Evolutionary conservation across 2,113 vertebrate genomes (phyloP).

Genomic region (Galeopterus variegatus): DNA sequence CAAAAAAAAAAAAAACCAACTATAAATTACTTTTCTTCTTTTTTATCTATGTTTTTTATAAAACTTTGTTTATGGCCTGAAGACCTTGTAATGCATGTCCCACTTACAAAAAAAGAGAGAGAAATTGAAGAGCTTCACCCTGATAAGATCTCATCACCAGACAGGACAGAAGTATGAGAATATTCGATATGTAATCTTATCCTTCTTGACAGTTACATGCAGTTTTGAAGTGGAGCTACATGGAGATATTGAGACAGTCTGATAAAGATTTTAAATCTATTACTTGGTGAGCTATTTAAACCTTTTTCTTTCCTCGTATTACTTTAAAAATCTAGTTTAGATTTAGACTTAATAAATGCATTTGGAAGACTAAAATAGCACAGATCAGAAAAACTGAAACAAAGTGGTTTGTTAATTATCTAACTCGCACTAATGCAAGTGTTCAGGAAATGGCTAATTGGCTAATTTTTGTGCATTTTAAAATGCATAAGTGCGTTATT

Average conservation of each 20-base stretch:
- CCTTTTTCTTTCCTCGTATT: neutral
- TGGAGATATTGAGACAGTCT: constrained; percentile 27
- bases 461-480: constrained; percentile 68
- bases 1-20: no score
- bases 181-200: constrained; percentile 80
- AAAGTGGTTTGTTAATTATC: neutral
- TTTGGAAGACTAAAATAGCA: constrained; percentile 35
- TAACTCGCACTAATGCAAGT: neutral
- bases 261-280: constrained; percentile 63
- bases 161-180: constrained; percentile 59
- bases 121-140: constrained; percentile 71
- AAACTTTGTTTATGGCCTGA: neutral
- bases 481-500: constrained; percentile 57
- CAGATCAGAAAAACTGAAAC: constrained; percentile 13
- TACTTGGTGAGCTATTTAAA: constrained; percentile 66
- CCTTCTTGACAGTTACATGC: constrained; percentile 62
- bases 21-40: neutral
- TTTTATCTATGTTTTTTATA: constrained; percentile 23
- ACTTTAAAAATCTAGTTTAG: constrained; percentile 64
- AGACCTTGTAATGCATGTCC: constrained; percentile 67
- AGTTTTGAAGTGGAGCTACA: constrained; percentile 68
- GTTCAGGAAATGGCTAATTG: constrained; percentile 63
- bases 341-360: constrained; percentile 62
- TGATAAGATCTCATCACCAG: constrained; percentile 73
- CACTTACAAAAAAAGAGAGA: constrained; percentile 47